Conservation (phyloP, 2,888 invertebrate genomes). For the Capitulum mitella region DNA sequence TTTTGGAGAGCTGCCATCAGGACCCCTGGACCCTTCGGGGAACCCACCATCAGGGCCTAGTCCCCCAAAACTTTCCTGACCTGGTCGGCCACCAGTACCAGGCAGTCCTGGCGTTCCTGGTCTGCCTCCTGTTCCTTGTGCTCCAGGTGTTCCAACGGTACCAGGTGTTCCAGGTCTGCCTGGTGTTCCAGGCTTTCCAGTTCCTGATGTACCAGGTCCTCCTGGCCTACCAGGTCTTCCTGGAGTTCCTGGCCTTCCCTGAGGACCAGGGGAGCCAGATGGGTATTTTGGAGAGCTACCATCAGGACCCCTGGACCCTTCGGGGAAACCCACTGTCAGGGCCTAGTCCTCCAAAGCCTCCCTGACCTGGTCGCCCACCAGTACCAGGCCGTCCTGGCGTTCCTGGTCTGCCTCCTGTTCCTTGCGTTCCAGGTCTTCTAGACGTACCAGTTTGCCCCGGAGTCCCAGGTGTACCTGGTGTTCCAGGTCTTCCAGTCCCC, state of each 20-base stretch:
- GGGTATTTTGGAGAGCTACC: neutral
- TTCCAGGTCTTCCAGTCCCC: too few relatives aligned
- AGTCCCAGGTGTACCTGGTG: too few relatives aligned
- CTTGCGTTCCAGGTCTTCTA: too few relatives aligned
- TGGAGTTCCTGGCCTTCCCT: neutral
- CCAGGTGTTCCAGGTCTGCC: too few relatives aligned
- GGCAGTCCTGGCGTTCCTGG: neutral
- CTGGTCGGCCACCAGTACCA: neutral
- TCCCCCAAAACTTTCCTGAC: neutral
- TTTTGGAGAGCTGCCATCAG: neutral
- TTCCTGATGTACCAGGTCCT: neutral
- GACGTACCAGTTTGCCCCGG: too few relatives aligned
- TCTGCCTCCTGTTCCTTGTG: neutral
- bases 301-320: neutral
- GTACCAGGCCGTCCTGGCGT: neutral
- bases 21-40: neutral
- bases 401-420: neutral
- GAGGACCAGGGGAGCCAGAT: neutral
- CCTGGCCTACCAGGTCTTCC: neutral
- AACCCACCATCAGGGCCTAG: neutral
- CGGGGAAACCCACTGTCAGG: neutral
- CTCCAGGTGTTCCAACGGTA: neutral
- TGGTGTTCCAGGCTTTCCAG: constrained; percentile 13
- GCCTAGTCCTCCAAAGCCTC: neutral
- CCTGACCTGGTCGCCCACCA: neutral